These are phyloP conservation scores for Drosophila nigricruria DNA, from an alignment of 2,888 invertebrate genomes.

Conservation along the genomic window DNA sequence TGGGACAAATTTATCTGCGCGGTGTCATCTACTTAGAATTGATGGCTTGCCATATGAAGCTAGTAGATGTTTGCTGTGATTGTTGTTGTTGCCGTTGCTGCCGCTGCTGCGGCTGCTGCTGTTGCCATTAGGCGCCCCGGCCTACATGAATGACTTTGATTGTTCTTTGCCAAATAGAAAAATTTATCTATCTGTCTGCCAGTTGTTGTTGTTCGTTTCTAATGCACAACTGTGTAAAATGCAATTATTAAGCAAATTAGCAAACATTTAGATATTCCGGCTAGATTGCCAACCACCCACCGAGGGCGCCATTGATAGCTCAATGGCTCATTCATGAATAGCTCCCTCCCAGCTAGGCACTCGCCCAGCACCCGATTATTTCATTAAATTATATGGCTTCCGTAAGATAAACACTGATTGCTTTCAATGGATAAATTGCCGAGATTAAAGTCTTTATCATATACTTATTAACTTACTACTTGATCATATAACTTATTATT, in stretches of 20 bases:
- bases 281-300: slow-evolving; percentile 60
- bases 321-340: slow-evolving; percentile 63
- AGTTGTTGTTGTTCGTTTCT: slow-evolving; percentile 51
- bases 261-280: slow-evolving; percentile 71
- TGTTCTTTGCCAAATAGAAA: slow-evolving; percentile 72
- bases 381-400: slow-evolving; percentile 67
- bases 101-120: slow-evolving; percentile 19
- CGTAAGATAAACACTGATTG: slow-evolving; percentile 56
- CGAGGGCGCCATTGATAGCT: slow-evolving; percentile 64
- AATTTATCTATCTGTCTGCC: slow-evolving; percentile 62
- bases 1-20: slow-evolving; percentile 86
- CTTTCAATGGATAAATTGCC: slow-evolving; percentile 21
- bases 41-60: slow-evolving; percentile 79
- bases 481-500: no score
- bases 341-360: slow-evolving; percentile 6
- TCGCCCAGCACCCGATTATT: slow-evolving; percentile 41
- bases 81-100: slow-evolving; percentile 15
- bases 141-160: slow-evolving; percentile 73
- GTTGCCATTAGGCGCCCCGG: slow-evolving; percentile 64
- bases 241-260: slow-evolving; percentile 79
- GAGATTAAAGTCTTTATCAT: slow-evolving; percentile 14
- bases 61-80: slow-evolving; percentile 24
- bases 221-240: slow-evolving; percentile 59
- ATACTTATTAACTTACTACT: not conserved
- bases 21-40: slow-evolving; percentile 86